These are phyloP conservation scores for Podarcis lilfordi DNA, from an alignment of 2,797 vertebrate genomes.

Conservation along the genomic window DNA sequence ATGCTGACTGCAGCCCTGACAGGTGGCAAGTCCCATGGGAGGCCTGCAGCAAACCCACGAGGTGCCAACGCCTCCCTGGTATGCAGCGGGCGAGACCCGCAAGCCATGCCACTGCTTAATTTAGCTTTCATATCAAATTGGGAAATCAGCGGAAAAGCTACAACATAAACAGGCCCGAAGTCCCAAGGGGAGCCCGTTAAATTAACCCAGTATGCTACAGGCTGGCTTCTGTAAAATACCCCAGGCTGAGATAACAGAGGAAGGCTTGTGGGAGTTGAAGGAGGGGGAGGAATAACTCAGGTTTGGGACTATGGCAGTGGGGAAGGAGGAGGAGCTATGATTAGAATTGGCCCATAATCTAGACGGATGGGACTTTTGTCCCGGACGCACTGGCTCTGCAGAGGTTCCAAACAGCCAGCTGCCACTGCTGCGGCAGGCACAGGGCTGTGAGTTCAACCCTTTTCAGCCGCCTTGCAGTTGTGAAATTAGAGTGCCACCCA, in stretches of 20 bases:
- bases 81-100: constrained; percentile 10
- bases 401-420: constrained; percentile 17
- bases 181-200: constrained; percentile 21
- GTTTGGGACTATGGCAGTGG: background rate
- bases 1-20: constrained; percentile 27
- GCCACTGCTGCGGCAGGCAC: constrained; percentile 9
- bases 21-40: constrained; percentile 34
- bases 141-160: constrained; percentile 34
- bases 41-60: constrained; percentile 16
- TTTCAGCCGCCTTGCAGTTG: background rate
- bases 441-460: background rate
- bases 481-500: constrained; percentile 33
- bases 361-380: constrained; percentile 25
- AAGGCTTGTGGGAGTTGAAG: background rate
- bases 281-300: background rate
- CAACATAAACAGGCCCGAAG: constrained; percentile 25
- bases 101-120: constrained; percentile 34
- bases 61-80: constrained; percentile 27
- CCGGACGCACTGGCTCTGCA: constrained; percentile 27
- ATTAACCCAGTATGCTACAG: constrained; percentile 25
- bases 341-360: background rate
- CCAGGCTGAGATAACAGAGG: background rate
- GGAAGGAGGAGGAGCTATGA: background rate
- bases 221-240: constrained; percentile 1
- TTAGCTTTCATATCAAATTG: constrained; percentile 47